Base-by-base conservation (phyloP, 2,113 vertebrate species). In the Anthoscopus minutus region DNA sequence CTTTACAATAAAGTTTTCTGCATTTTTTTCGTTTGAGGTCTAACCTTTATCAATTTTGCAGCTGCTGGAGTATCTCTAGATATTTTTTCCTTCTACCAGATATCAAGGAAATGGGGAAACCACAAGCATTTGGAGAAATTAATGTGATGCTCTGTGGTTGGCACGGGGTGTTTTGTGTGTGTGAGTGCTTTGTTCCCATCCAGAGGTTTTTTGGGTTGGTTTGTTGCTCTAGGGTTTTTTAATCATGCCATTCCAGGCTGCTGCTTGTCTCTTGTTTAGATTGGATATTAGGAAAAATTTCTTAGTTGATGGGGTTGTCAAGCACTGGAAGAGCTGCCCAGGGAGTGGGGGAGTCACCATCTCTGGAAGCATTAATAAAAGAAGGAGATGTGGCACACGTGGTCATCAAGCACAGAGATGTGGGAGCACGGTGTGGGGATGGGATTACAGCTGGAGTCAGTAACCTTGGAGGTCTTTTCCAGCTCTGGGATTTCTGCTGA, bases 331-430 rank as follows among this genome's bases (percentile, higher is more conserved):
- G 8, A 33, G 22, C 23, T 69, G 38, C 13, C 19, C 23, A 33
- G 45, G 28, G 18, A 58, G 22, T 44, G 45, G 10, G 23, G 54
- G 33, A 60, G 45, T 45, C 5, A 13, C 38, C 45, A 51, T 33
- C 38, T 27, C 45, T 60, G 45, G 12, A 23, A 69, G 12, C 1
- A 27, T 33, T 45, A 15, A 28, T 13, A 28, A 33, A 86, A 78
- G 0, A 0, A 60, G 53, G 51, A 67, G 33, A 27, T 53, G 54
- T 45, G 72, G 72, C 37, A 44, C 18, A 9, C 2, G 10, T 13
- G 51, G 42, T 2, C 24, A 50, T 8, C 22, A 35, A 67, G 24
- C 33, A 53, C 19, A 9, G 4, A 47, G 30, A 11, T 7, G 11
- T 45, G 45, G 27, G 15, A 38, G 10, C 18, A 15, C 0, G 3